Evolutionary conservation across 2,113 vertebrate genomes (phyloP).

Genomic region (Fukomys damarensis): DNA sequence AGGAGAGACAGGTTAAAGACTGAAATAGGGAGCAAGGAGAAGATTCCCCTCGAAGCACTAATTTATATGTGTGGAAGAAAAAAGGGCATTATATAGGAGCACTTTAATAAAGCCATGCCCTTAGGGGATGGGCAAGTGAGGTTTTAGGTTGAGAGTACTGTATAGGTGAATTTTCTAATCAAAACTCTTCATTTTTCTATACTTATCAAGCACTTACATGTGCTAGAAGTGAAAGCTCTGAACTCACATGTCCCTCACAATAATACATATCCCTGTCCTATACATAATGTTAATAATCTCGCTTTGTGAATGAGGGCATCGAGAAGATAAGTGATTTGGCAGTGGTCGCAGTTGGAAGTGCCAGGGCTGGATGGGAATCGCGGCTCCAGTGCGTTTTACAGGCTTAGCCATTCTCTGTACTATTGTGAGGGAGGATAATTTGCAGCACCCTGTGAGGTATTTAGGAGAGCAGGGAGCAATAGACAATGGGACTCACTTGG

Average conservation of each 20-base stretch:
- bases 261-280: neutral
- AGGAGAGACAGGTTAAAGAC: neutral
- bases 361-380: neutral
- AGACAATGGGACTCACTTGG: neutral
- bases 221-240: neutral
- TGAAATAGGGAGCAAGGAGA: neutral
- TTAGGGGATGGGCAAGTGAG: neutral
- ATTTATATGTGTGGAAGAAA: neutral
- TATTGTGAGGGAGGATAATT: neutral
- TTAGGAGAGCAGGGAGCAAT: neutral
- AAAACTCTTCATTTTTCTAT: neutral
- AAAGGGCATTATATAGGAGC: neutral
- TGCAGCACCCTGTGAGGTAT: neutral
- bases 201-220: neutral
- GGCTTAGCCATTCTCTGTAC: neutral
- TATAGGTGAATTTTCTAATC: neutral
- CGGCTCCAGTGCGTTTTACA: neutral
- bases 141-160: neutral
- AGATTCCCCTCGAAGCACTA: neutral
- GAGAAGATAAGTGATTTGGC: neutral
- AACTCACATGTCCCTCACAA: neutral
- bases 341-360: neutral
- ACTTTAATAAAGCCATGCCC: neutral
- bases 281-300: neutral
- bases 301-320: neutral